Conservation (phyloP, 2,113 vertebrate genomes). For the Rhinolophus sinicus region DNA sequence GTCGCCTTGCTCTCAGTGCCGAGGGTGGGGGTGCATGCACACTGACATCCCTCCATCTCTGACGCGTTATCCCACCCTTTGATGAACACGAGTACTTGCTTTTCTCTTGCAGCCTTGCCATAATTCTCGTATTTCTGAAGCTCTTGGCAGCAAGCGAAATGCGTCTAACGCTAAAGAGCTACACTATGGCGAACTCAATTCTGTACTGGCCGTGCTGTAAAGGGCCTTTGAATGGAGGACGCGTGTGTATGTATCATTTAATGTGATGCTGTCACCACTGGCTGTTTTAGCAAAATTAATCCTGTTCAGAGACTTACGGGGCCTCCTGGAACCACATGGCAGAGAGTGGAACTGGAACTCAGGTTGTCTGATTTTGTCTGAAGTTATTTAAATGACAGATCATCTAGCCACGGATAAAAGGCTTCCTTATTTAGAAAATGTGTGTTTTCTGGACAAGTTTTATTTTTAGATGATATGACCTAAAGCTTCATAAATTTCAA, state of each 20-base stretch:
- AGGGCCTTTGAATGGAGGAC: not conserved
- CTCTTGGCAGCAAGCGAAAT: not conserved
- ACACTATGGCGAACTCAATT: not conserved
- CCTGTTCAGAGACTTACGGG: not conserved
- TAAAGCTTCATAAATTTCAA: not conserved
- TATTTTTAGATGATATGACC: not conserved
- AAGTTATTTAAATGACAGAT: not conserved
- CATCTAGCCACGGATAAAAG: not conserved
- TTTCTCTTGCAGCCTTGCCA: not conserved
- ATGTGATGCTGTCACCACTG: not conserved
- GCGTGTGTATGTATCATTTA: not conserved
- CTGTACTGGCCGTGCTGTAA: not conserved
- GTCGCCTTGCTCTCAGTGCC: not conserved
- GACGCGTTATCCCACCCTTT: not conserved
- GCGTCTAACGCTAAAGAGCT: not conserved
- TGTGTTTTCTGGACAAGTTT: not conserved
- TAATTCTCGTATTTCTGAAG: not conserved
- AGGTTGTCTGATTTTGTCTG: not conserved
- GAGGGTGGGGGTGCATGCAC: not conserved
- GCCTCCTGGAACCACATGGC: not conserved
- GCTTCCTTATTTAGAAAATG: not conserved
- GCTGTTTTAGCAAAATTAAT: not conserved
- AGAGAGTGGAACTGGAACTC: not conserved
- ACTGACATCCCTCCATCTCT: not conserved
- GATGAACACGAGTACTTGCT: not conserved